Conservation (phyloP, 2,113 vertebrate species). For the Brevimyrus niger region DNA sequence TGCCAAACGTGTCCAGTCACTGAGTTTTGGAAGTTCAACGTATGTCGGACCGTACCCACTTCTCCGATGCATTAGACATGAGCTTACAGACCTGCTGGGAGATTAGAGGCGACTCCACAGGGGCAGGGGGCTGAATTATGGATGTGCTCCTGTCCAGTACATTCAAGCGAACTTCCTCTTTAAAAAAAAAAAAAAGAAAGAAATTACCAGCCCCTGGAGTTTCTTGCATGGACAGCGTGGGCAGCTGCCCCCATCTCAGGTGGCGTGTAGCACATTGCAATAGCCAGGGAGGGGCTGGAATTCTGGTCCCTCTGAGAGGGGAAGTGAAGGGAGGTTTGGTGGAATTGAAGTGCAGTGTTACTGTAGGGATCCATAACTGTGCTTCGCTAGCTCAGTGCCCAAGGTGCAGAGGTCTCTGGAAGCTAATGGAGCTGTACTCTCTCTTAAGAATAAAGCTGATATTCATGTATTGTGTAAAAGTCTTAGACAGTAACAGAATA, state of each 20-base stretch:
- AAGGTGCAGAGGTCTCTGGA: not conserved
- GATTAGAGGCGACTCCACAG: not conserved
- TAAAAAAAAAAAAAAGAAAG: not conserved
- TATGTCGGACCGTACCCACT: not conserved
- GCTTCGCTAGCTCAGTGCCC: not conserved
- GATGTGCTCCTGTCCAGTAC: not conserved
- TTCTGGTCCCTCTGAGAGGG: not conserved
- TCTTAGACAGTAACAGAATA: not conserved
- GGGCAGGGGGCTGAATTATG: slow-evolving; percentile 3
- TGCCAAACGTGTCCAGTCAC: not conserved
- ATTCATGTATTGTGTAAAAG: not conserved
- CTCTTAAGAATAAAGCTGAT: not conserved
- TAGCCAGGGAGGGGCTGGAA: not conserved
- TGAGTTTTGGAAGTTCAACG: not conserved
- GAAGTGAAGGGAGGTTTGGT: not conserved
- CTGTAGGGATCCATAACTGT: not conserved
- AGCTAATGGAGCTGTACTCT: not conserved
- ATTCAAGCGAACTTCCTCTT: slow-evolving; percentile 7
- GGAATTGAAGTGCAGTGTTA: not conserved
- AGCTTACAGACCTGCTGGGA: not conserved
- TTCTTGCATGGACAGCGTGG: not conserved
- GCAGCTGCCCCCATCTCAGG: not conserved
- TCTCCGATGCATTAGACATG: not conserved
- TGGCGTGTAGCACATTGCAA: not conserved
- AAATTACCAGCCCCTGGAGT: not conserved